Conservation (phyloP, 1,140 invertebrate genomes). For the Meloidogyne floridensis region DNA sequence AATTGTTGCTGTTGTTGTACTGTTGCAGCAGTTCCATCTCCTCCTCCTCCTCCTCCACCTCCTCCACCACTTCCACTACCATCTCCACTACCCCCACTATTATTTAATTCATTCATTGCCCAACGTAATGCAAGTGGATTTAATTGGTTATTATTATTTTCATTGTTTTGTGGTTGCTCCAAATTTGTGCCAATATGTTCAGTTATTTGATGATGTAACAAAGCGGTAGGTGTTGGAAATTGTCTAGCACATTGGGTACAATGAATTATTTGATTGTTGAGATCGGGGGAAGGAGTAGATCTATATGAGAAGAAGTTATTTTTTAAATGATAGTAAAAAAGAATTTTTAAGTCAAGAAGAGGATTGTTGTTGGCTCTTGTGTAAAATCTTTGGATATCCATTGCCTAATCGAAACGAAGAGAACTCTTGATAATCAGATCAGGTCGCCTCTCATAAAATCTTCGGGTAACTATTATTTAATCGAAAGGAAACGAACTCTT, state of each 20-base stretch:
- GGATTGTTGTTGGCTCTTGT: no score
- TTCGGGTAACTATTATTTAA: no score
- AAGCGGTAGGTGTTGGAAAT: conserved; percentile 18
- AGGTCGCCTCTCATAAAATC: no score
- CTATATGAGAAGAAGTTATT: neutral
- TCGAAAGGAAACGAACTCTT: no score
- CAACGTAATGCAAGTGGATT: neutral
- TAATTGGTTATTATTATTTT: neutral
- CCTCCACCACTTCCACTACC: neutral
- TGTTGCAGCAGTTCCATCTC: no score
- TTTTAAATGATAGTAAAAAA: neutral
- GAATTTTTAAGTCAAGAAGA: no score
- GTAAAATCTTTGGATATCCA: no score
- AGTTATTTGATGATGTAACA: conserved; percentile 36
- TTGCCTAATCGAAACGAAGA: no score
- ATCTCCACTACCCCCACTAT: neutral
- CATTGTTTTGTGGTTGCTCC: conserved; percentile 1
- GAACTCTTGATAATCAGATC: no score
- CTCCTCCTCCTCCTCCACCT: no score
- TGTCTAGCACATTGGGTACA: conserved; percentile 32
- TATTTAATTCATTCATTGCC: neutral
- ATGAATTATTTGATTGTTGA: neutral
- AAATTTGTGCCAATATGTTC: conserved; percentile 25
- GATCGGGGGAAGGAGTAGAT: neutral
- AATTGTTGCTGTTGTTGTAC: conserved; percentile 27